Evolutionary conservation across 2,888 invertebrate species (phyloP), one percentile per base, ranked within the genome.

Genomic region (Euzetes globulus): DNA sequence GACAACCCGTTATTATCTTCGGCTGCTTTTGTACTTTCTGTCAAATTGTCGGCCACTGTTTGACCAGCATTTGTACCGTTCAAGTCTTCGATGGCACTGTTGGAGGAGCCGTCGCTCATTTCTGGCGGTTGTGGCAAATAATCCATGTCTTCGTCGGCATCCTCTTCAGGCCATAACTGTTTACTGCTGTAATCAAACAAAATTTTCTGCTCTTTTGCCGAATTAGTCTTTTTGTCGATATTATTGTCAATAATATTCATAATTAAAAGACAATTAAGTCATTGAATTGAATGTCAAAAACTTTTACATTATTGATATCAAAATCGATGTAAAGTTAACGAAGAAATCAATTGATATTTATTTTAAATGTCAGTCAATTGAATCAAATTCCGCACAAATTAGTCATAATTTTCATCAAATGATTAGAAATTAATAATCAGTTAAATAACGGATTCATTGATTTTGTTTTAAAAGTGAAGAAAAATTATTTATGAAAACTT

Each of bases 131-230:
- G 70, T 25, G 73, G 73, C 50, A 37, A 15, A 27, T 73, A 73
- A 73, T 73, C 73, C 29, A n/a, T 63, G 65, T 73, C 73, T 27
- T 17, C 71, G 1, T 33, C 29, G n/a, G 3, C 22, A 19, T 73
- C 73, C 22, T 65, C 73, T 25, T 73, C 73, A 73, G 73, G 73
- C 73, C 73, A 73, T 63, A 73, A 47, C 50, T 71, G 37, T 73
- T 71, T 73, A 11, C 37, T 17, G 11, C 33, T 68, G 22, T 63
- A 73, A 41, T 50, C 63, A 63, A 73, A 73, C 25, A 73, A 25
- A 3, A 73, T 33, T 47, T 60, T 60, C 17, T 29, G 29, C 6
- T 29, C 5, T 2, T 60, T 15, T 15, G 29, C 9, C 5, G 29
- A 29, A n/a, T 15, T 29, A 29, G 7, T 33, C 13, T 22, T 27